These are phyloP conservation scores for Aleiodes leptofemur DNA, from an alignment of 2,888 invertebrate genomes.

Conservation along the genomic window DNA sequence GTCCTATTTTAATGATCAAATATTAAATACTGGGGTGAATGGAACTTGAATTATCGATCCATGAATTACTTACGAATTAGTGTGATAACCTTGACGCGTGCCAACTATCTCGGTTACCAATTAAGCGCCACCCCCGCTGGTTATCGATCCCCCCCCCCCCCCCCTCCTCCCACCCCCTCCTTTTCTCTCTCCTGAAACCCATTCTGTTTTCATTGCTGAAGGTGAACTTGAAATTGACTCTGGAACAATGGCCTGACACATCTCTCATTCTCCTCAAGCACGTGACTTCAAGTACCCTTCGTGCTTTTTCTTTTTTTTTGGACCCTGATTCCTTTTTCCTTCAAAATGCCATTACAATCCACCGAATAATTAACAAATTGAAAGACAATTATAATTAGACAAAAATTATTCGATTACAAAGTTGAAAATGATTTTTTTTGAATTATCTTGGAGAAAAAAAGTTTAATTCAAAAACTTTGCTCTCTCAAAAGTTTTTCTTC, in stretches of 20 bases:
- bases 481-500: no score
- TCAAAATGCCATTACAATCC: not conserved
- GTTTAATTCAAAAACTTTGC: no score
- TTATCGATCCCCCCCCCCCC: constrained; percentile 30
- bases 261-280: no score
- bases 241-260: constrained; percentile 36
- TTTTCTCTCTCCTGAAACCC: constrained; percentile 8
- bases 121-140: constrained; percentile 37
- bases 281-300: not conserved
- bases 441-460: no score
- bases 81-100: constrained; percentile 46
- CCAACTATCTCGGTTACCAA: constrained; percentile 42
- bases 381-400: no score
- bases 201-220: constrained; percentile 15
- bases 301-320: constrained; percentile 13
- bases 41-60: constrained; percentile 5
- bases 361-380: no score
- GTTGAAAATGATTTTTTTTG: no score
- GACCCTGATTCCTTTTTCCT: not conserved
- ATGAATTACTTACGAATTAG: constrained; percentile 37
- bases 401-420: no score
- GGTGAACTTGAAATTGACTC: constrained; percentile 40
- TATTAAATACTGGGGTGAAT: not conserved
- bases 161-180: constrained; percentile 7
- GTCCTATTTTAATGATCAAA: no score